phyloP scores from a whole-genome alignment of 2,888 invertebrate genomes.

The Caenorhabditis sp. region DNA sequence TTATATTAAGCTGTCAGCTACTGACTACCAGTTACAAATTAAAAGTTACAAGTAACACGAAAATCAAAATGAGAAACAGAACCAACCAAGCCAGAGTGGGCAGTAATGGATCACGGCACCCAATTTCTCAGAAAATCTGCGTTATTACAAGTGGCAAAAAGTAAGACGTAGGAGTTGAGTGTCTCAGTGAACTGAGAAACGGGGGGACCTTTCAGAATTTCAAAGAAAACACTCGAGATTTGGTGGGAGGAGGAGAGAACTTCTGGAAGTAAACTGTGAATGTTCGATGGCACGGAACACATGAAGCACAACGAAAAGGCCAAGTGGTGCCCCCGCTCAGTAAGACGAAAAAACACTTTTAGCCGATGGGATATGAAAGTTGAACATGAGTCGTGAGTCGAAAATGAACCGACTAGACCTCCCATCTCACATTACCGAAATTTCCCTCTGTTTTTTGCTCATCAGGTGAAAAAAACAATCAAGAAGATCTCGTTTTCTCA shows the following conservation, averaged over 20 bases:
- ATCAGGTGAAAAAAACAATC: not conserved
- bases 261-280: constrained; percentile 28
- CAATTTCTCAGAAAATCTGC: not conserved
- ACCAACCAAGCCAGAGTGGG: not conserved
- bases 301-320: not conserved
- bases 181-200: constrained; percentile 12
- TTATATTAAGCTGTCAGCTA: not conserved
- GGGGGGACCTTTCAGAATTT: constrained; percentile 23
- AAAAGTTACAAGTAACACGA: not conserved
- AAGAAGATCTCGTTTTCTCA: too few relatives aligned
- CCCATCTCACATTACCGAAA: constrained; percentile 37
- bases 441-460: constrained; percentile 19
- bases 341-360: constrained; percentile 27
- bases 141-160: too few relatives aligned
- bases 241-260: not conserved
- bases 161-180: not conserved
- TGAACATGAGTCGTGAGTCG: constrained; percentile 5
- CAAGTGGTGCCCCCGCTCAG: not conserved
- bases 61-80: not conserved
- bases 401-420: not conserved
- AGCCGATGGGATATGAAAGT: constrained; percentile 29
- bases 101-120: not conserved
- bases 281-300: constrained; percentile 17
- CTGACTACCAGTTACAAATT: too few relatives aligned
- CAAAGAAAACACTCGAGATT: constrained; percentile 49